phyloP scores from a whole-genome alignment of 1,140 invertebrate species.

The Drosophila grimshawi region DNA sequence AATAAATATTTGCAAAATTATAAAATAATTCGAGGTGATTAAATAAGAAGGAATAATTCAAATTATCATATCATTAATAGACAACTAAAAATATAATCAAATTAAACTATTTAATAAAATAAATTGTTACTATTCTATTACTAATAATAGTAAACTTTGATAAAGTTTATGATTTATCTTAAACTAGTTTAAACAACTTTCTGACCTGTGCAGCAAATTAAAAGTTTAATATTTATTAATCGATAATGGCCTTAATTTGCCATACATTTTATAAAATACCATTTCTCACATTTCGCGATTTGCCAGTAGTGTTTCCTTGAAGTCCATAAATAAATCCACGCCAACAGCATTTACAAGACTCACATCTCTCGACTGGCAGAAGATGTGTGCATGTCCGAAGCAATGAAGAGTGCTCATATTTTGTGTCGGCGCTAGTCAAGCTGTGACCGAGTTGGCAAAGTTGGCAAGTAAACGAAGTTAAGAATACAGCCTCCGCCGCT shows the following conservation, averaged over 20 bases:
- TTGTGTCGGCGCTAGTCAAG: constrained; percentile 23
- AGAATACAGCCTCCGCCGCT: not conserved
- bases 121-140: too few relatives aligned
- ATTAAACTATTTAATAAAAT: too few relatives aligned
- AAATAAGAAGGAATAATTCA: too few relatives aligned
- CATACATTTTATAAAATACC: not conserved
- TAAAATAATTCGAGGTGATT: too few relatives aligned
- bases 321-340: constrained; percentile 21
- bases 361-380: not conserved
- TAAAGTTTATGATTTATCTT: too few relatives aligned
- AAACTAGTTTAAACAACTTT: too few relatives aligned
- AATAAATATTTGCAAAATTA: too few relatives aligned
- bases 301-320: not conserved
- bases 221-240: too few relatives aligned
- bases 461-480: constrained; percentile 24
- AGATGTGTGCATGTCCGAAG: constrained; percentile 30
- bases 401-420: constrained; percentile 46
- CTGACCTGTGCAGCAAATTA: too few relatives aligned
- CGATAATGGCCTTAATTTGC: not conserved
- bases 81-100: too few relatives aligned
- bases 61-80: too few relatives aligned
- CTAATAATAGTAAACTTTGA: too few relatives aligned
- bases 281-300: not conserved
- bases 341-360: constrained; percentile 17
- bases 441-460: constrained; percentile 1